Conservation (phyloP, 2,113 vertebrate genomes). For the Cyprinus carpio region DNA sequence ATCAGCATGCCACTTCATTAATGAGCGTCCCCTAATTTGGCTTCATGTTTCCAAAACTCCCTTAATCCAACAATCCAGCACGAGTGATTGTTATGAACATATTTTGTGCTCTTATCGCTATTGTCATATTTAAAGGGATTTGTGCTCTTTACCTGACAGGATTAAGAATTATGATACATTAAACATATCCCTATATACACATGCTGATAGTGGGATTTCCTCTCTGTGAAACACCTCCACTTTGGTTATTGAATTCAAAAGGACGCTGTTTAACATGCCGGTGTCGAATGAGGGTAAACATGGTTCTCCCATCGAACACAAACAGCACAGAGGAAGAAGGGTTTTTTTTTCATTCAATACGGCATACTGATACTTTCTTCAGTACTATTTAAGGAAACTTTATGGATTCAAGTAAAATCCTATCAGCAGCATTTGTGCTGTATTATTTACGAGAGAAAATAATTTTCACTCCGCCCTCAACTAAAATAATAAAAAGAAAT, state of each 20-base stretch:
- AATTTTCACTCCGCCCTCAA: no score
- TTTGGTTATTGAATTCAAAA: slow-evolving; percentile 27
- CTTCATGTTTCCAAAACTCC: not conserved
- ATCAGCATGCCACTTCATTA: not conserved
- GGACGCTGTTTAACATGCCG: not conserved
- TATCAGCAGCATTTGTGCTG: not conserved
- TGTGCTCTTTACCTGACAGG: slow-evolving; percentile 47
- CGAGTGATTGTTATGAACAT: slow-evolving; percentile 38
- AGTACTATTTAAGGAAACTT: not conserved
- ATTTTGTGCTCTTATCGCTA: slow-evolving; percentile 48
- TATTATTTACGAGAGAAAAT: not conserved
- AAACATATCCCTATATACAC: slow-evolving; percentile 46
- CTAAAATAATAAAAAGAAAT: no score
- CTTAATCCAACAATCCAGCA: not conserved
- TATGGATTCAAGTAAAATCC: not conserved
- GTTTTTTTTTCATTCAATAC: not conserved
- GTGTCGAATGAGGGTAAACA: not conserved
- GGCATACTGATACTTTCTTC: not conserved
- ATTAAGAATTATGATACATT: slow-evolving; percentile 51
- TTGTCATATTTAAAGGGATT: slow-evolving; percentile 52
- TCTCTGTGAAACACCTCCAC: slow-evolving; percentile 21
- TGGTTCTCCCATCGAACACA: not conserved
- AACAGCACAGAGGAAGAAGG: not conserved
- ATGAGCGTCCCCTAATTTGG: not conserved
- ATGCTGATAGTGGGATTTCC: slow-evolving; percentile 23